Base-by-base conservation (phyloP, 2,888 invertebrate species). In the Peribatodes rhomboidaria region DNA sequence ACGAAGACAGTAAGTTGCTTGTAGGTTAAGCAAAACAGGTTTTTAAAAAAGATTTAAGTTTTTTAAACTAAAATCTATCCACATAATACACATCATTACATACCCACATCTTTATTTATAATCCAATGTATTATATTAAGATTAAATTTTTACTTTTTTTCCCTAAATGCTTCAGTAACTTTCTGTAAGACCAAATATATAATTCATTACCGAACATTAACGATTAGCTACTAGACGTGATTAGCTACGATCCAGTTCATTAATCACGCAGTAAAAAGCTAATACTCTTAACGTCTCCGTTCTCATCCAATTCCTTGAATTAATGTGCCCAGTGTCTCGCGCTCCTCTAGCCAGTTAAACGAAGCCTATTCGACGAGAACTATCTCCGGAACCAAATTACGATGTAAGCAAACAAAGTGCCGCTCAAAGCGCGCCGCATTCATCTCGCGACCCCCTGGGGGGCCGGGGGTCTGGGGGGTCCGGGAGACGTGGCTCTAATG, bases 351-450 rank as follows among this genome's bases (percentile, higher is more conserved):
- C 37, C 14, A 33, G 20, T 42, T 44, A 33, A 50, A 44, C 33
- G 41, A 59, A 52, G 50, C 42, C 33, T 50, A 18, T 58, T 49
- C 31, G 42, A 20, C 42, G 42, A 7, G 42, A 50, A 35, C 50
- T 52, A 52, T 50, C 59, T 33, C 42, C 52, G 37, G 59, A 60
- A 60, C 35, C 33, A 52, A 60, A 52, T 52, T 52, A 44, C 52
- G 52, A 52, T 44, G 59, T 60, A 60, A 52, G 59, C 59, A 42
- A 50, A 59, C 42, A 52, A 42, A 59, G 59, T 50, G 59, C 33
- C 49, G 50, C 50, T 59, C 59, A 41, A 59, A 59, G 59, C 59
- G 18, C 27, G 59, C 59, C 59, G 59, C 41, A 59, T 41, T 53
- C 53, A 41, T 41, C 53, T 53, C 27, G 53, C 37, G 39, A 18